These are phyloP conservation scores for Aleiodes sp. DNA, from an alignment of 1,140 invertebrate genomes.

Conservation along the genomic window DNA sequence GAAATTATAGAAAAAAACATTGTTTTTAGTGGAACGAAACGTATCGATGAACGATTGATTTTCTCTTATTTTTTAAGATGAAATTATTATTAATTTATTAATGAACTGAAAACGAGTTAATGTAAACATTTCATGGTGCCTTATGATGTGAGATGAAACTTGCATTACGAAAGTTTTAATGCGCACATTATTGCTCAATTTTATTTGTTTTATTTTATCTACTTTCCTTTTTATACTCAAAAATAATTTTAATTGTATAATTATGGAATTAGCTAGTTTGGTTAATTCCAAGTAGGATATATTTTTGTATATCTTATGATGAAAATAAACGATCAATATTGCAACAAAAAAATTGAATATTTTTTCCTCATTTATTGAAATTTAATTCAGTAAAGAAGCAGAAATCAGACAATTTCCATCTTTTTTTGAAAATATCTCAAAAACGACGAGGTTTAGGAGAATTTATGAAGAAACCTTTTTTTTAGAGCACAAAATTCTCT, in stretches of 20 bases:
- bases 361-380: no score
- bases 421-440: no score
- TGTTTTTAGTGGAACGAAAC: no score
- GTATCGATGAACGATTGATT: no score
- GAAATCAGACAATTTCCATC: no score
- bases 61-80: no score
- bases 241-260: not conserved
- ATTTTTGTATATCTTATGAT: not conserved
- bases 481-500: no score
- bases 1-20: no score
- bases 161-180: not conserved
- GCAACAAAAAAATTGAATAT: not conserved
- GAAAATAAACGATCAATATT: not conserved
- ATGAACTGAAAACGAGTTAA: not conserved
- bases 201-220: not conserved
- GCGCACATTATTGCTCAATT: not conserved
- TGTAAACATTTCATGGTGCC: not conserved
- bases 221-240: not conserved
- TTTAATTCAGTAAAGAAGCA: no score
- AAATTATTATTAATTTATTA: conserved; percentile 20
- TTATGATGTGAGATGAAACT: not conserved
- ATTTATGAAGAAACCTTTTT: no score
- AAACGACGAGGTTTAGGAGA: no score
- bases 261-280: no score
- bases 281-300: not conserved